Base-by-base conservation (phyloP, 1,140 invertebrate species). In the Mylabris phalerata region DNA sequence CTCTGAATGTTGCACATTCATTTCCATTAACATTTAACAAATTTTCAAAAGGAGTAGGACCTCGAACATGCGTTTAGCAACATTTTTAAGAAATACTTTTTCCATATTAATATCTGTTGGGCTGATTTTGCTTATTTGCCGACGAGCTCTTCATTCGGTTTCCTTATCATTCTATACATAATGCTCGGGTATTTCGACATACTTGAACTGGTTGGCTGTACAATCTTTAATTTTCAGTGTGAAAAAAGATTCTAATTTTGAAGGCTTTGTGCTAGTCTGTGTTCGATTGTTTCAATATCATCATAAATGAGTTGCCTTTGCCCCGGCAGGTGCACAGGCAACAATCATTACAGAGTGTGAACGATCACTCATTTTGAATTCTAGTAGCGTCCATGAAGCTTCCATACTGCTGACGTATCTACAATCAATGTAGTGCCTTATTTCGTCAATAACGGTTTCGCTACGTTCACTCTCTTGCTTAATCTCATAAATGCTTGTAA, bases 371-470 rank as follows among this genome's bases (percentile, higher is more conserved):
- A 59, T 46, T 11, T 7, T 5, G 48, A 48, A 60, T 32, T 13
- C 48, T 6, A 63, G 52, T n/a, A 63, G 9, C 4, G 48, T 0
- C 43, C 54, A 63, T 4, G 26, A 24, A 9, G 61, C 51, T 25
- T 63, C 58, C 2, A 9, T n/a, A 5, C 52, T 44, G 13, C 25
- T 56, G 9, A 63, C 49, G 26, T 59, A 57, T 4, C 58, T 45
- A 51, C 26, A 47, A 43, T 57, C 48, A 2, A 46, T 40, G 10
- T 40, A 40, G 39, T 40, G 6, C 39, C 2, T 2, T 7, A 40
- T 40, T 40, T 40, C 6, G 10, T 40, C 39, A 40, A 7, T 7
- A 7, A 10, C 39, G 39, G 6, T 40, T 10, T 40, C 10, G 1
- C 2, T 40, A 10, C 39, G 1, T 40, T 40, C 39, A 7, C 6